Evolutionary conservation across 2,113 vertebrate genomes (phyloP).

Genomic region (Engraulis encrasicolus): DNA sequence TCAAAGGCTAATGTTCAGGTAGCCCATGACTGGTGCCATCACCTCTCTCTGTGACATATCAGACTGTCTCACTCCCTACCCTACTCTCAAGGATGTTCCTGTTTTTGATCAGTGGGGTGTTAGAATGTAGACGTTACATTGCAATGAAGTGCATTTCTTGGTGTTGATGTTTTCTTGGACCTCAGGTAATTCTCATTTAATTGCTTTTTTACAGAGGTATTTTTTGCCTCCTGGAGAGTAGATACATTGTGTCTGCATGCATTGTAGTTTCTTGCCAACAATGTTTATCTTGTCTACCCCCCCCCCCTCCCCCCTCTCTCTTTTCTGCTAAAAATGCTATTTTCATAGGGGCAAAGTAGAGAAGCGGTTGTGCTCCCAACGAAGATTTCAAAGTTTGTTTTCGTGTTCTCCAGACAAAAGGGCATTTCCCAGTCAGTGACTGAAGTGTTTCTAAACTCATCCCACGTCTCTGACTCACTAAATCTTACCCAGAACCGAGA

Average conservation of each 20-base stretch:
- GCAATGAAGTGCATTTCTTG: neutral
- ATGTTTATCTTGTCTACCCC: too few species aligned
- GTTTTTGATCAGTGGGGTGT: neutral
- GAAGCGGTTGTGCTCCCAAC: neutral
- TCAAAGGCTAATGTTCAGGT: neutral
- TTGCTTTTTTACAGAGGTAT: neutral
- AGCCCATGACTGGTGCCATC: neutral
- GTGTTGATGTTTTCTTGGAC: neutral
- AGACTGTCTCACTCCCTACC: neutral
- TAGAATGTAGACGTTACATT: neutral
- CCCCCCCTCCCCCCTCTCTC: neutral
- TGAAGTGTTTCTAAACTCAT: slow-evolving; percentile 14
- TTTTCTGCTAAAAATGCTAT: neutral
- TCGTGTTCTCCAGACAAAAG: neutral
- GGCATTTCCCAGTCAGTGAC: slow-evolving; percentile 3
- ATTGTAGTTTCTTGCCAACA: neutral
- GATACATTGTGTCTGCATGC: neutral
- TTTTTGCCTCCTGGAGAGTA: neutral
- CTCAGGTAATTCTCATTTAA: neutral
- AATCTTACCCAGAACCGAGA: neutral
- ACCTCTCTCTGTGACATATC: neutral
- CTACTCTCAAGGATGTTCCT: neutral
- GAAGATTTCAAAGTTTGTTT: slow-evolving; percentile 7
- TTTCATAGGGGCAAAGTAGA: neutral
- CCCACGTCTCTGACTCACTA: slow-evolving; percentile 17